Percentiles rank a stretch among this genome's conserved stretches.
Conservation (phyloP, 2,113 vertebrate genomes). For the Saccopteryx bilineata region DNA sequence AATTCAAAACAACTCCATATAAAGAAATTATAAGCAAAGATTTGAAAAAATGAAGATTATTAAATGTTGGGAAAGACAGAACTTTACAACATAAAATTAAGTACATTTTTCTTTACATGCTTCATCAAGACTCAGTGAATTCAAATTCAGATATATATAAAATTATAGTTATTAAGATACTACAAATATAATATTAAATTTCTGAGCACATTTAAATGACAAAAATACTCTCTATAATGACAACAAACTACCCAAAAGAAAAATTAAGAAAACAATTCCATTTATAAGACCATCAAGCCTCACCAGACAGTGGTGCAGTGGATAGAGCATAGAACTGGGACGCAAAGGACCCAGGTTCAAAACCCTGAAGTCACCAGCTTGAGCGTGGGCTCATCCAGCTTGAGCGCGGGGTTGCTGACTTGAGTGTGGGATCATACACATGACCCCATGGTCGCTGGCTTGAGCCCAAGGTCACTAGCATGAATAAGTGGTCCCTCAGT, state of each 20-base stretch:
- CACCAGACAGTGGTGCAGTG: too few species aligned
- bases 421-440: too few species aligned
- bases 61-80: neutral
- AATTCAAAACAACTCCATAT: neutral
- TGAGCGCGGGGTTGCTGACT: too few species aligned
- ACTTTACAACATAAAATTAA: neutral
- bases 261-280: neutral
- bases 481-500: too few species aligned
- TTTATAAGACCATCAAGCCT: too few species aligned
- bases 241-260: neutral
- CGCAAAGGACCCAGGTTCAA: too few species aligned
- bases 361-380: too few species aligned
- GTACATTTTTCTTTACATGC: constrained; percentile 20
- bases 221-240: neutral
- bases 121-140: neutral
- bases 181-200: neutral
- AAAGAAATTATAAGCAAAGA: neutral
- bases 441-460: too few species aligned
- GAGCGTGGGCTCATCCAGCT: too few species aligned
- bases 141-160: neutral
- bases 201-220: neutral
- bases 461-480: too few species aligned
- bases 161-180: neutral
- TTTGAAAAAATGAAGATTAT: neutral
- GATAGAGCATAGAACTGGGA: too few species aligned